Evolutionary conservation across 1,140 invertebrate species (phyloP).

Genomic region (Cotesia glomerata): DNA sequence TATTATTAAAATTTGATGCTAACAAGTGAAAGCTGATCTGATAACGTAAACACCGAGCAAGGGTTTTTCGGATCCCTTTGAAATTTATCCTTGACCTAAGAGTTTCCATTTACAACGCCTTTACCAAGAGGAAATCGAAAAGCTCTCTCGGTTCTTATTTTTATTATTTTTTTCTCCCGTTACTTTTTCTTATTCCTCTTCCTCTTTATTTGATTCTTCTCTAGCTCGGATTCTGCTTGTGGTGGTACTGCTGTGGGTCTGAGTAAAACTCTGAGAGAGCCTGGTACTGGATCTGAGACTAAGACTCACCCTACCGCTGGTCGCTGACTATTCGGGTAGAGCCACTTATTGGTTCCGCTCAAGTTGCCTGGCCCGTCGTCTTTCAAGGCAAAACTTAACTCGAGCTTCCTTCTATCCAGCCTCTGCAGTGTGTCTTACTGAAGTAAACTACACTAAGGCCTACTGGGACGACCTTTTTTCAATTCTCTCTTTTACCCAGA

Average conservation of each 20-base stretch:
- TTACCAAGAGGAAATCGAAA: slow-evolving; percentile 17
- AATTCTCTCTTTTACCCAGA: slow-evolving; percentile 1
- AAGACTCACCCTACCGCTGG: not conserved
- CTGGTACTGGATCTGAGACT: not conserved
- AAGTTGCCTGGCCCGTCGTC: slow-evolving; percentile 13
- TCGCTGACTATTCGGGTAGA: not conserved
- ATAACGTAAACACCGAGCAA: not conserved
- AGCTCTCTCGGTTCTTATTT: not conserved
- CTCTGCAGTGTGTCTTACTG: not conserved
- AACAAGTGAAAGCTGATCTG: slow-evolving; percentile 3
- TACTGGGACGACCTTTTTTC: slow-evolving; percentile 6
- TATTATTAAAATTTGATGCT: not conserved
- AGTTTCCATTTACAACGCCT: slow-evolving; percentile 22
- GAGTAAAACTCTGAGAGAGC: too few relatives aligned
- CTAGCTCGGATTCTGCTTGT: too few relatives aligned
- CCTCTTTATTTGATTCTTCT: not conserved
- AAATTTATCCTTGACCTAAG: slow-evolving; percentile 16
- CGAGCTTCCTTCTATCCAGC: not conserved
- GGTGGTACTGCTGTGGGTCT: too few relatives aligned
- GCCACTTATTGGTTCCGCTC: slow-evolving; percentile 33
- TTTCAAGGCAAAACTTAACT: slow-evolving; percentile 25
- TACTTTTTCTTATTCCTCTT: not conserved
- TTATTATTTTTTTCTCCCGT: not conserved
- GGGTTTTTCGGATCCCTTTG: slow-evolving; percentile 11
- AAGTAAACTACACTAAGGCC: not conserved